phyloP scores from a whole-genome alignment of 2,888 invertebrate genomes.

The Resseliella maxima region DNA sequence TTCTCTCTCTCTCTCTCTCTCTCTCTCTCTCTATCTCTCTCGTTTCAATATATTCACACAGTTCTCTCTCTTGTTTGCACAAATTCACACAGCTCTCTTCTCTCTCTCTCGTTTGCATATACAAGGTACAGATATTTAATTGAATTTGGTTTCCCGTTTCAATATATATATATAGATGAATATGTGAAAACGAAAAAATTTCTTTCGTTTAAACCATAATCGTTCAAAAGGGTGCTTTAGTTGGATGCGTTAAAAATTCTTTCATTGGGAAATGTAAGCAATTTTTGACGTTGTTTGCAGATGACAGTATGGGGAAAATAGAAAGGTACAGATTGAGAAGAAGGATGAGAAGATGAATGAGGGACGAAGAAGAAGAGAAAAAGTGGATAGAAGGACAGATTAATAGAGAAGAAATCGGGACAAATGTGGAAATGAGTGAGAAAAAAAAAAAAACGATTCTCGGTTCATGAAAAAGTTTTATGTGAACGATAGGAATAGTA shows the following conservation, averaged over 20 bases:
- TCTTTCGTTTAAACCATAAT: background rate
- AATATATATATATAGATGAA: too few species aligned
- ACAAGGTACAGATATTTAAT: background rate
- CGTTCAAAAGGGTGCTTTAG: background rate
- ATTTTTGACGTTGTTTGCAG: background rate
- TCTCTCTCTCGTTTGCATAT: too few species aligned
- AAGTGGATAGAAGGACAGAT: too few species aligned
- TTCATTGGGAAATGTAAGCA: background rate
- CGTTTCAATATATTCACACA: too few species aligned
- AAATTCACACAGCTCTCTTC: background rate
- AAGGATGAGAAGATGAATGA: too few species aligned
- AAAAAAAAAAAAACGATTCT: background rate
- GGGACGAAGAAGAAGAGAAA: too few species aligned
- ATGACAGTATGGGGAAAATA: too few species aligned
- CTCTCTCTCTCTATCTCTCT: too few species aligned
- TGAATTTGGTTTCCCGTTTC: constrained; percentile 10
- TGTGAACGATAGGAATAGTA: background rate
- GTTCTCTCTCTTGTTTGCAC: background rate
- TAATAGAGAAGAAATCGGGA: too few species aligned
- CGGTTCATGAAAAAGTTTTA: background rate
- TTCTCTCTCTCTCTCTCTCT: too few species aligned
- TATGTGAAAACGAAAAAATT: too few species aligned
- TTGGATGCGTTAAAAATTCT: background rate
- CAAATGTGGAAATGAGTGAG: background rate
- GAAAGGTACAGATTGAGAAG: too few species aligned